Conservation (phyloP, 2,797 vertebrate species). For the Echeneis naucrates region DNA sequence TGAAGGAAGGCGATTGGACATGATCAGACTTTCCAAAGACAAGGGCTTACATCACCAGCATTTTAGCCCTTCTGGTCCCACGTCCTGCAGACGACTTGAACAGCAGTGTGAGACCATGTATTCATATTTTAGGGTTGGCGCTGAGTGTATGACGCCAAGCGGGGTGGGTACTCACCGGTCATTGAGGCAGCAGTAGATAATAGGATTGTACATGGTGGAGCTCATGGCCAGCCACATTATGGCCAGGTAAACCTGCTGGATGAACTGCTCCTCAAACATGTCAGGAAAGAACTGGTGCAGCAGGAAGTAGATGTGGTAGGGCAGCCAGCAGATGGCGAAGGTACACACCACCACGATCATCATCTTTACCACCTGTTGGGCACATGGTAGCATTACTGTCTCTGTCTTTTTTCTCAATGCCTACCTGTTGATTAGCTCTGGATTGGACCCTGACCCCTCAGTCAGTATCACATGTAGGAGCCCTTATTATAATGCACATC, state of each 20-base stretch:
- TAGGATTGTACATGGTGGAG: constrained; percentile 99
- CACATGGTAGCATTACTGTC: constrained; percentile 9
- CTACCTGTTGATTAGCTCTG: neutral
- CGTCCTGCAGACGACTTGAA: too few relatives aligned
- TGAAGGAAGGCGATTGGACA: too few relatives aligned
- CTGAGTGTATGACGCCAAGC: too few relatives aligned
- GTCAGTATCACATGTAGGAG: too few relatives aligned
- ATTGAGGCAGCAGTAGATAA: constrained; percentile 99
- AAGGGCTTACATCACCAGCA: too few relatives aligned
- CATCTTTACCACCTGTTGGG: constrained; percentile 96
- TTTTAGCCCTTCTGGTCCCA: too few relatives aligned
- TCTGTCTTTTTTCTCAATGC: neutral
- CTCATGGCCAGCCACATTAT: constrained; percentile 99
- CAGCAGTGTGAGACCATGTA: too few relatives aligned
- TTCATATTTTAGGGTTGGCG: too few relatives aligned
- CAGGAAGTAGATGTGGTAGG: constrained; percentile 96
- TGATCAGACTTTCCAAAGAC: too few relatives aligned
- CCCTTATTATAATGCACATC: too few relatives aligned
- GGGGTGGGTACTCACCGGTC: constrained; percentile 95
- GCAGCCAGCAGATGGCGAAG: constrained; percentile 96
- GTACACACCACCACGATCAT: constrained; percentile 98
- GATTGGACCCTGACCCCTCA: too few relatives aligned
- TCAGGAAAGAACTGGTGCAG: constrained; percentile 88
- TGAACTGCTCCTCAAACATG: constrained; percentile 86
- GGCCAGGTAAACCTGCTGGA: constrained; percentile 96